A percentile compares a stretch with the other conserved stretches of the same genome.
Conservation (phyloP, 2,888 invertebrate genomes). For the Smittia sp. region DNA sequence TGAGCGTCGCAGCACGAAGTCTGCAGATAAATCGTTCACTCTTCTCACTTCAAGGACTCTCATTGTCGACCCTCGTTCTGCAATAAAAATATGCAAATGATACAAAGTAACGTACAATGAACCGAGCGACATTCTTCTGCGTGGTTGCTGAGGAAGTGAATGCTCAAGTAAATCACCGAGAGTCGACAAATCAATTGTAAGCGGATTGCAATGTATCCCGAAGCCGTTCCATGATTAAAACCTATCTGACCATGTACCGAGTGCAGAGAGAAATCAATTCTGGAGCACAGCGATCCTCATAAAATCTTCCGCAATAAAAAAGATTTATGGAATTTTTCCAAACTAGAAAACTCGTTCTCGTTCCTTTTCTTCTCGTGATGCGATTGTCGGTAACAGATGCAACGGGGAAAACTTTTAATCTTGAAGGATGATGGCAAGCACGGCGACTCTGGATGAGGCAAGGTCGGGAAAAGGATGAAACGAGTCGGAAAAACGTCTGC, state of each 20-base stretch:
- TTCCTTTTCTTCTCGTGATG: background rate
- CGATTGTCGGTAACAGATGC: slow-evolving; percentile 5
- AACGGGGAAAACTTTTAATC: background rate
- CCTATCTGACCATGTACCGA: too few relatives aligned
- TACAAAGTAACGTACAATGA: background rate
- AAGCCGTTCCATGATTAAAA: too few relatives aligned
- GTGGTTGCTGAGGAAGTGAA: background rate
- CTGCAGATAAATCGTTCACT: background rate
- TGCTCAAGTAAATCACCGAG: background rate
- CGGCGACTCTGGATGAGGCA: background rate
- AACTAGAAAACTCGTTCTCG: background rate
- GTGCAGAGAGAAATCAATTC: background rate
- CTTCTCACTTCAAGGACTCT: background rate
- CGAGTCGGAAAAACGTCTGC: background rate
- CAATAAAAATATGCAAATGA: background rate
- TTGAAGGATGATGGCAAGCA: background rate
- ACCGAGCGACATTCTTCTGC: background rate
- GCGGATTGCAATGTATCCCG: too few relatives aligned
- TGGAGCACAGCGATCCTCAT: background rate
- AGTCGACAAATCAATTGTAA: too few relatives aligned
- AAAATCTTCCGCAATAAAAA: background rate
- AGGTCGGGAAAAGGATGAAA: background rate
- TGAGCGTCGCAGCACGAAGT: background rate
- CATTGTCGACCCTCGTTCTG: background rate
- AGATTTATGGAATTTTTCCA: slow-evolving; percentile 6